Evolutionary conservation across 2,113 vertebrate species (phyloP), one percentile per base, ranked within the genome.

Genomic region (Dendrocopos noguchii): DNA sequence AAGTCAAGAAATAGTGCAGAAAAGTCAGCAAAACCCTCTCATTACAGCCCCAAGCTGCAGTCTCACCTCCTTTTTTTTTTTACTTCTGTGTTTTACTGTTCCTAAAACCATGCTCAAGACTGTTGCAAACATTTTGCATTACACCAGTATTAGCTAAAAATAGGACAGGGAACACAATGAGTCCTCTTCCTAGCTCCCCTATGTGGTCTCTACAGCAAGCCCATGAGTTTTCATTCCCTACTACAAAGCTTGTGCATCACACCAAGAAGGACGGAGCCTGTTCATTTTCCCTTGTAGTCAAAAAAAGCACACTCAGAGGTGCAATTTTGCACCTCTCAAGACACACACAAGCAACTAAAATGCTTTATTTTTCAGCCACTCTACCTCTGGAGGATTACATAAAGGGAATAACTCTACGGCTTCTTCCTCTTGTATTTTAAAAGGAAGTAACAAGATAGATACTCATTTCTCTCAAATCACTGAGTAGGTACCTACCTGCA

Each of bases 11-110:
- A 56, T 10, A 36, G 55, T 2, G 5, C 78, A 91, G 66, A 90
- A 90, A 72, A 74, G 68, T 83, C 82, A 94, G 53, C 28, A 86
- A 84, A 84, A 92, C 21, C 29, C 21, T 75, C 68, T 77, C 47
- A 71, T 74, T 80, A 84, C 28, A 82, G 67, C 14, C 33, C n/a
- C 33, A 55, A 61, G 22, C 31, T 12, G 50, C 50, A 52, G 22
- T 50, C 47, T 50, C 42, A 44, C 14, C 15, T 44, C 8, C 22
- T 50, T 52, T 50, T 12, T 11, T 47, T 52, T 52, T 52, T 52
- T 13, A 25, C 28, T 52, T 53, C 39, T 52, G 7, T 17, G 12
- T 20, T 77, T 84, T 36, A 65, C 28, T 28, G 8, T 47, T 84
- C 15, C 27, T 55, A 89, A 94, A 84, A n/a, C 15, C 10, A 1